These are phyloP conservation scores for Ctenochaetus hawaiiensis DNA, from an alignment of 2,797 vertebrate genomes.

Conservation along the genomic window DNA sequence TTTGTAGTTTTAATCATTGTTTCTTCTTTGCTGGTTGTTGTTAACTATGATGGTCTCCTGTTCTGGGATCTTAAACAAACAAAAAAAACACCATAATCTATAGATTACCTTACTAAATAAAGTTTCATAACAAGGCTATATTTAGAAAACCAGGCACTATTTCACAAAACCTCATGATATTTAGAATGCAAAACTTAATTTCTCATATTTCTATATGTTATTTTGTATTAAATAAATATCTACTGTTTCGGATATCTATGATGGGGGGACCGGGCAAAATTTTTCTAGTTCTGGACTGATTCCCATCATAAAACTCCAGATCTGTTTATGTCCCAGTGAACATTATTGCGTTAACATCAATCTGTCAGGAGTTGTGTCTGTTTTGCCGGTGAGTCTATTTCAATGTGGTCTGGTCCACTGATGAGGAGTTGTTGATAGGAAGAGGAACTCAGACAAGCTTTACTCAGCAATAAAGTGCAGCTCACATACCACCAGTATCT, in stretches of 20 bases:
- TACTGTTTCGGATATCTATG: too few relatives aligned
- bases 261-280: neutral
- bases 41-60: neutral
- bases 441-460: neutral
- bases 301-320: conserved; percentile 1
- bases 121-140: neutral
- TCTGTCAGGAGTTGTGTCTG: conserved; percentile 28
- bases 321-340: conserved; percentile 12
- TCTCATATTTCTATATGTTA: neutral
- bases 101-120: neutral
- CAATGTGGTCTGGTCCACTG: conserved; percentile 1
- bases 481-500: conserved; percentile 9
- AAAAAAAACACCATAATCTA: neutral
- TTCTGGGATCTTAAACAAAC: neutral
- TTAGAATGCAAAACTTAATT: too few relatives aligned
- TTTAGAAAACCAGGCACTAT: too few relatives aligned
- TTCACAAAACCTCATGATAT: too few relatives aligned
- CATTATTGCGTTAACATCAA: conserved; percentile 31
- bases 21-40: neutral
- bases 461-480: neutral
- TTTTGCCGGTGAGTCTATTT: conserved; percentile 22
- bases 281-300: neutral
- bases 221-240: neutral
- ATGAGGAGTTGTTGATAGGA: conserved; percentile 13
- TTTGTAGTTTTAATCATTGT: neutral